phyloP scores from a whole-genome alignment of 2,113 vertebrate genomes.

The Todiramphus saurophagus region DNA sequence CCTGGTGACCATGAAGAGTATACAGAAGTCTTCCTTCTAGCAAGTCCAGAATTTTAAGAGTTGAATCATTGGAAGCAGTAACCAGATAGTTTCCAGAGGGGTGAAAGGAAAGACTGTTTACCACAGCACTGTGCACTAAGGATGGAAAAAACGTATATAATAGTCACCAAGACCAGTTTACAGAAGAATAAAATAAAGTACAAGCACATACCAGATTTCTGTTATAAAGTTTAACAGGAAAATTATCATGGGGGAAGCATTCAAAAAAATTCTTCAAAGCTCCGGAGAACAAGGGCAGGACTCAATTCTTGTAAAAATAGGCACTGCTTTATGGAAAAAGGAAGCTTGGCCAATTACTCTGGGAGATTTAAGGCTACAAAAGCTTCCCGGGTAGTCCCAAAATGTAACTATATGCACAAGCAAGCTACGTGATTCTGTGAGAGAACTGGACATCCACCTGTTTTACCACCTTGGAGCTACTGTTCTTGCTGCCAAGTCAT shows the following conservation, averaged over 20 bases:
- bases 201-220: neutral
- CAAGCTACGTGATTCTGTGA: neutral
- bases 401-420: neutral
- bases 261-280: slow-evolving; percentile 9
- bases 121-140: slow-evolving; percentile 87
- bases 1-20: slow-evolving; percentile 96
- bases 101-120: slow-evolving; percentile 93
- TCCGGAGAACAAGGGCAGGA: neutral
- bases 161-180: neutral
- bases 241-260: neutral
- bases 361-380: neutral
- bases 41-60: slow-evolving; percentile 94
- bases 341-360: slow-evolving; percentile 6
- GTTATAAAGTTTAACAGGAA: slow-evolving; percentile 1
- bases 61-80: slow-evolving; percentile 93
- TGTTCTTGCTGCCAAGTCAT: neutral
- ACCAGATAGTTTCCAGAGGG: slow-evolving; percentile 90
- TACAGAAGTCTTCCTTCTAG: slow-evolving; percentile 92
- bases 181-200: neutral
- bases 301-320: slow-evolving; percentile 2
- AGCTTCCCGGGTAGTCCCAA: neutral
- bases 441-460: neutral
- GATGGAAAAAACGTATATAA: neutral
- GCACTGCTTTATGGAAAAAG: neutral
- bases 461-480: neutral